Evolutionary conservation across 2,113 vertebrate genomes (phyloP).

Genomic region (Oreochromis tanganicae): DNA sequence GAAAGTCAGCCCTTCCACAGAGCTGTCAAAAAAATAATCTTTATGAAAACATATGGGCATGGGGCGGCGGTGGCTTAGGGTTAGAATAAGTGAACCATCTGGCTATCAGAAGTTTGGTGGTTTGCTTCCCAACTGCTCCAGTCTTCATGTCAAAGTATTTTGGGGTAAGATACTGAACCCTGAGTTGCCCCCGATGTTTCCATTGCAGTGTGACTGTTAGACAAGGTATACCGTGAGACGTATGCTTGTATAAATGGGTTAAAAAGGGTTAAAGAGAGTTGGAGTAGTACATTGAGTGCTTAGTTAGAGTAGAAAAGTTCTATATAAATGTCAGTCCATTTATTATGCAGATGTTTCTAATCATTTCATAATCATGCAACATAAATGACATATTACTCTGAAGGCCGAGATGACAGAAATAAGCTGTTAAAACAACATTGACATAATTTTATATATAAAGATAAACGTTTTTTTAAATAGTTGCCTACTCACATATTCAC

Average conservation of each 20-base stretch:
- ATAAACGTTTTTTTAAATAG: not conserved
- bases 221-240: not conserved
- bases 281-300: not conserved
- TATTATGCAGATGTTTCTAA: not conserved
- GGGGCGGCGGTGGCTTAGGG: not conserved
- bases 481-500: not conserved
- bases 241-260: not conserved
- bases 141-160: not conserved
- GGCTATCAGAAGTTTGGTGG: not conserved
- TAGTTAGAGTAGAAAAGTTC: not conserved
- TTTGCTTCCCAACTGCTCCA: not conserved
- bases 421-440: not conserved
- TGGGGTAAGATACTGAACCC: accelerated
- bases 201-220: not conserved
- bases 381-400: too few relatives aligned
- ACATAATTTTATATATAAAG: not conserved
- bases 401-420: not conserved
- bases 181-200: not conserved
- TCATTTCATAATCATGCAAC: too few relatives aligned
- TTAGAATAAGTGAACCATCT: accelerated
- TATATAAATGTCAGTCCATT: not conserved
- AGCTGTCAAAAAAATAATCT: not conserved
- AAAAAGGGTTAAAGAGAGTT: not conserved
- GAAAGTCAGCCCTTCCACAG: accelerated
- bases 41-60: not conserved